A percentile compares a stretch with the other conserved stretches of the same genome.
phyloP scores from a whole-genome alignment of 1,140 invertebrate species.

The Proales similis region DNA sequence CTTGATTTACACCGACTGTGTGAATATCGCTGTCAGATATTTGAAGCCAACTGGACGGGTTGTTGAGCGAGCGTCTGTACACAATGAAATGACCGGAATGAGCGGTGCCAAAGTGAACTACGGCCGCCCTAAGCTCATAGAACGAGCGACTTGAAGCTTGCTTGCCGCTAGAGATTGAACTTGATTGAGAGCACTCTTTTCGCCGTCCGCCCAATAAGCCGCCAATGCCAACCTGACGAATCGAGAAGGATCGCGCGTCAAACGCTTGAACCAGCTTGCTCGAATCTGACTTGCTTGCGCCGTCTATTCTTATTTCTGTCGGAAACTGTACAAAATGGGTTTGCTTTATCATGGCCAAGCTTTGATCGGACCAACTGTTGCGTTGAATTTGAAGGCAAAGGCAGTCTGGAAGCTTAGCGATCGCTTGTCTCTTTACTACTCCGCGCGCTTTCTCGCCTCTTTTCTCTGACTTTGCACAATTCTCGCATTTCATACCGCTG shows the following conservation, averaged over 20 bases:
- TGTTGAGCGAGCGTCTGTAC: background rate
- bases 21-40: slow-evolving; percentile 35
- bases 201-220: slow-evolving; percentile 2
- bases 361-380: slow-evolving; percentile 32
- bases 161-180: no score
- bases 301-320: slow-evolving; percentile 18
- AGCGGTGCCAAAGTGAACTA: slow-evolving; percentile 27
- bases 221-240: slow-evolving; percentile 28
- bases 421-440: slow-evolving; percentile 17
- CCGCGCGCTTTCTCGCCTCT: background rate
- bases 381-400: slow-evolving; percentile 29
- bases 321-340: slow-evolving; percentile 38
- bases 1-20: slow-evolving; percentile 6
- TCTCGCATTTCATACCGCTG: slow-evolving; percentile 32
- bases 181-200: background rate
- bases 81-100: slow-evolving; percentile 25
- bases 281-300: background rate
- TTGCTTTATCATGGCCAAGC: slow-evolving; percentile 28
- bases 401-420: slow-evolving; percentile 33
- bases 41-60: slow-evolving; percentile 15
- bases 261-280: background rate
- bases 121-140: slow-evolving; percentile 29
- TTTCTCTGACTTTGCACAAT: slow-evolving; percentile 2
- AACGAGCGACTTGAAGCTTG: no score
- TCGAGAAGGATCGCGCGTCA: slow-evolving; percentile 5